phyloP scores from a whole-genome alignment of 2,888 invertebrate genomes.

The Lycaena phlaeas region DNA sequence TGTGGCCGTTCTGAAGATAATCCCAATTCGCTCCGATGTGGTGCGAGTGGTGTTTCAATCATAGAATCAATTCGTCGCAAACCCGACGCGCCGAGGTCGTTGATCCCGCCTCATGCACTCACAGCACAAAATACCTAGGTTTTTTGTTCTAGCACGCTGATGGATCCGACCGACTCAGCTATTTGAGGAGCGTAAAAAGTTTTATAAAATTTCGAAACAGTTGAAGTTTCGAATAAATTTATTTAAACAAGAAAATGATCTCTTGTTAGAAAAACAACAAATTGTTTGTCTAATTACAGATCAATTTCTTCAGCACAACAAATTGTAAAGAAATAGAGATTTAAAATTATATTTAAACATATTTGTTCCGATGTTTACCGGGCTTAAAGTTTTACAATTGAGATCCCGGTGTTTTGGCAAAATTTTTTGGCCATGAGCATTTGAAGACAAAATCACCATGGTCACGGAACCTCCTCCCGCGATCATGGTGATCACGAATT shows the following conservation, averaged over 20 bases:
- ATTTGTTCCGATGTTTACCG: too few relatives aligned
- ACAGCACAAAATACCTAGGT: constrained; percentile 16
- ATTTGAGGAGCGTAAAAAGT: constrained; percentile 6
- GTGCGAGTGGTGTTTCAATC: constrained; percentile 41
- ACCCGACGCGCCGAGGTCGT: constrained; percentile 22
- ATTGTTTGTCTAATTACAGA: too few relatives aligned
- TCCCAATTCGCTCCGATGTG: constrained; percentile 27
- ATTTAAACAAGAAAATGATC: constrained; percentile 6
- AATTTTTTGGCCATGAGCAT: too few relatives aligned
- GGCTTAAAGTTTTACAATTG: too few relatives aligned
- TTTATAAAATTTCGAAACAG: constrained; percentile 3
- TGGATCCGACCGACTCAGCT: constrained; percentile 1
- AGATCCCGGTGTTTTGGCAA: too few relatives aligned
- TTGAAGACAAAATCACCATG: too few relatives aligned
- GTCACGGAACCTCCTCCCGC: too few relatives aligned
- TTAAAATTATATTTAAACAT: too few relatives aligned
- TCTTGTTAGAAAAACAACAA: too few relatives aligned
- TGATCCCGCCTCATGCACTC: constrained; percentile 15
- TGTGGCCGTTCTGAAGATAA: constrained; percentile 25
- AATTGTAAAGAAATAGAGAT: too few relatives aligned
- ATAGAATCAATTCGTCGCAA: constrained; percentile 46
- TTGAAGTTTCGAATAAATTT: not conserved
- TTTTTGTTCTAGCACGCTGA: constrained; percentile 21
- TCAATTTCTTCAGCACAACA: too few relatives aligned
- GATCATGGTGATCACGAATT: too few relatives aligned